These are phyloP conservation scores for Poecilia velifera DNA, from an alignment of 2,797 vertebrate genomes.

Conservation along the genomic window DNA sequence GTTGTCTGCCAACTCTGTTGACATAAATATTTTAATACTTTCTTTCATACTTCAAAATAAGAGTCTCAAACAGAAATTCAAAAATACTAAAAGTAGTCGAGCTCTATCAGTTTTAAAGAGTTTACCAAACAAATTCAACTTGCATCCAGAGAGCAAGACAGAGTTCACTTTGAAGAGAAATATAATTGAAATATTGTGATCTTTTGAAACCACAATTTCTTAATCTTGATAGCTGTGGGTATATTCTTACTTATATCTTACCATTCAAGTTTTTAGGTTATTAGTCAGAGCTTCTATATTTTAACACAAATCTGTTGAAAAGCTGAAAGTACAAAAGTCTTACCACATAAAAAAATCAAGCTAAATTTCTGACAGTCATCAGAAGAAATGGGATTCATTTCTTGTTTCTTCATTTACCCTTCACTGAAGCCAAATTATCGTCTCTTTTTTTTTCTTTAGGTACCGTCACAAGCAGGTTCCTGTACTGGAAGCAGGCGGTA, in stretches of 20 bases:
- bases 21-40: background rate
- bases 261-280: background rate
- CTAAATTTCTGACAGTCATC: background rate
- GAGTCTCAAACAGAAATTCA: background rate
- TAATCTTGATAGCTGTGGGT: background rate
- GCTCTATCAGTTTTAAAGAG: background rate
- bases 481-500: conserved; percentile 89
- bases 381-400: background rate
- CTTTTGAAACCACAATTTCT: background rate
- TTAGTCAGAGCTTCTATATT: background rate
- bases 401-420: background rate
- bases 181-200: background rate
- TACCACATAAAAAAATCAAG: background rate
- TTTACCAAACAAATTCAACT: background rate
- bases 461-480: conserved; percentile 96
- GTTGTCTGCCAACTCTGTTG: background rate
- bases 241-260: background rate
- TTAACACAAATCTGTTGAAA: background rate
- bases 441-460: conserved; percentile 42
- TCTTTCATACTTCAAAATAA: background rate
- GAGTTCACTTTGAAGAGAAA: background rate
- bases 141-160: background rate
- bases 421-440: background rate
- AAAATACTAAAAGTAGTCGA: background rate
- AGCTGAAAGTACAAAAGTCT: background rate